phyloP scores from a whole-genome alignment of 2,113 vertebrate genomes.

The Zootoca vivipara region DNA sequence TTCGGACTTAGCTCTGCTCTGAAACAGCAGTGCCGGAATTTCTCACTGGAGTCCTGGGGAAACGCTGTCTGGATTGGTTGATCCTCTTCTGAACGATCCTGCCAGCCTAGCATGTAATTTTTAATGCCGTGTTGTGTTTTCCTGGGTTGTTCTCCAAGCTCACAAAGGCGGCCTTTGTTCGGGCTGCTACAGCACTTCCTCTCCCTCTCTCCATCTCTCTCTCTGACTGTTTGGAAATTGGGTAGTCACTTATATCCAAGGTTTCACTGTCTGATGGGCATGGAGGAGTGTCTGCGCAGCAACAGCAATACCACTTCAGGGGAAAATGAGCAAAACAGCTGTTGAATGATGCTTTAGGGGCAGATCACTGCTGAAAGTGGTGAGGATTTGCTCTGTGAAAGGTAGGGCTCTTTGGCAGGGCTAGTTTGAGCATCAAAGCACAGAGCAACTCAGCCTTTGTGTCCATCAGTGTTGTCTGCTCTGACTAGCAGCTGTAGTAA shows the following conservation, averaged over 20 bases:
- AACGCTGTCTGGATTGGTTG: not conserved
- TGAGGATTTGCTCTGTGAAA: rapidly evolving
- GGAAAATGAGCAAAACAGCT: not conserved
- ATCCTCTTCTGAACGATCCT: not conserved
- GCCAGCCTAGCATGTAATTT: not conserved
- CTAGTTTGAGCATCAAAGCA: not conserved
- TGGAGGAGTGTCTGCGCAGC: not conserved
- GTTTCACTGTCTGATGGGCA: not conserved
- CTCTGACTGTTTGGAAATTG: not conserved
- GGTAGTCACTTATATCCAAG: not conserved
- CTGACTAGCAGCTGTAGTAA: not conserved
- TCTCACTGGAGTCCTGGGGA: conserved; percentile 27
- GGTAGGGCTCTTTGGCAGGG: not conserved
- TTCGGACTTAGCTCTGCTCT: not conserved
- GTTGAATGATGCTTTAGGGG: not conserved
- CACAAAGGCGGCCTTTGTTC: conserved; percentile 33
- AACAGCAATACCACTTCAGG: not conserved
- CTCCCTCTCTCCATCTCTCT: not conserved
- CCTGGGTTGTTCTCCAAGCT: not conserved
- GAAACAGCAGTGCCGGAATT: conserved; percentile 27
- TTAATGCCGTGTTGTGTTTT: conserved; percentile 20
- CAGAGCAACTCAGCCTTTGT: not conserved
- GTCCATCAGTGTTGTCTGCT: not conserved
- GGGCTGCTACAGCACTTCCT: not conserved
- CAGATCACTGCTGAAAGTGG: not conserved